phyloP scores from a whole-genome alignment of 2,113 vertebrate genomes.

The Cochlearius cochlearius region DNA sequence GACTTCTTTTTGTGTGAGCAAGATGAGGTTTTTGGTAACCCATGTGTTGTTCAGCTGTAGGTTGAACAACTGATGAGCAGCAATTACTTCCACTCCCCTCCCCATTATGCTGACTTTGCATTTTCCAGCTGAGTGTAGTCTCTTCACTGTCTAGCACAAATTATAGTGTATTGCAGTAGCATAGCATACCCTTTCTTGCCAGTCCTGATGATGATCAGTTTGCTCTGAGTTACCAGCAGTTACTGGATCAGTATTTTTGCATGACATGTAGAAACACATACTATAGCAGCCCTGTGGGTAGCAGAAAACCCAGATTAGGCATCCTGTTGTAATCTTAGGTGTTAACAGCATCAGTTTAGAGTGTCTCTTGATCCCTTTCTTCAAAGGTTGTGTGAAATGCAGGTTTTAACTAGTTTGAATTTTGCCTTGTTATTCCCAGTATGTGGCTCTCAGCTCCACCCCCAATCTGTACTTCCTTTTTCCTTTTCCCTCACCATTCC shows the following conservation, averaged over 20 bases:
- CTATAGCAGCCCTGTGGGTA: neutral
- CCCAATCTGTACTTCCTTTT: neutral
- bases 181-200: neutral
- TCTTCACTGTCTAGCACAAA: neutral
- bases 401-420: neutral
- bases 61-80: neutral
- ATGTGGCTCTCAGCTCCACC: neutral
- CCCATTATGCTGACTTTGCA: neutral
- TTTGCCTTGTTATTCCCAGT: neutral
- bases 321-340: neutral
- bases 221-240: neutral
- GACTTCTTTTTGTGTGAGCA: neutral
- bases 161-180: neutral
- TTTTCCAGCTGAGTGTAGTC: neutral
- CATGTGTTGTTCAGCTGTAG: neutral
- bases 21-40: neutral
- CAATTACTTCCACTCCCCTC: neutral
- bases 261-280: neutral
- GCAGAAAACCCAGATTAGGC: neutral
- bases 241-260: neutral
- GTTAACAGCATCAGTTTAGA: neutral
- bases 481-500: neutral
- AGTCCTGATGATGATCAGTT: neutral
- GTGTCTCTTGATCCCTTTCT: neutral
- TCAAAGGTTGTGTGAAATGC: neutral